Evolutionary conservation across 1,140 invertebrate genomes (phyloP).

Genomic region (Caenorhabditis remanei): DNA sequence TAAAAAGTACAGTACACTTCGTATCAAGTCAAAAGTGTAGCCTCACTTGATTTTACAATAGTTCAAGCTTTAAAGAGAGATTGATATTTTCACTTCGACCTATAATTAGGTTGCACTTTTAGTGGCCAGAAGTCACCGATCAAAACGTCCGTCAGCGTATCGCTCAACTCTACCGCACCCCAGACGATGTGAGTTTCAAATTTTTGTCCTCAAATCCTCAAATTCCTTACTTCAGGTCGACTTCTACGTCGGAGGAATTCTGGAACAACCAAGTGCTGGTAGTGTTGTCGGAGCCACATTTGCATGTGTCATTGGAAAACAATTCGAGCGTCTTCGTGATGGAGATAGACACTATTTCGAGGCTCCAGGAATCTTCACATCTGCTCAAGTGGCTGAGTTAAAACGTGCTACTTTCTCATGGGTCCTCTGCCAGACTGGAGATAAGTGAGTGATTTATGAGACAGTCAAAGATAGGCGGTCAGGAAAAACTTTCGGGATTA

Average conservation of each 20-base stretch:
- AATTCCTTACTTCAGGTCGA: constrained; percentile 81
- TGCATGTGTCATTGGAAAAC: constrained; percentile 92
- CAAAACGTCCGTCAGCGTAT: constrained; percentile 56
- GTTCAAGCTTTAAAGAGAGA: no score
- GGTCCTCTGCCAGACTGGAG: constrained; percentile 86
- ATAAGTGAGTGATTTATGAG: constrained; percentile 79
- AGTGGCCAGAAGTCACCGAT: constrained; percentile 65
- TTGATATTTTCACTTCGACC: no score
- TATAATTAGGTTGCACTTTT: background rate
- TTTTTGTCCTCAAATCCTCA: background rate
- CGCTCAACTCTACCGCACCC: constrained; percentile 71
- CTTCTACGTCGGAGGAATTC: constrained; percentile 86
- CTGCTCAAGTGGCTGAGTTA: constrained; percentile 84
- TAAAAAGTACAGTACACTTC: no score
- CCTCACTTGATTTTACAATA: no score
- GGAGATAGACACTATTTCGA: constrained; percentile 90
- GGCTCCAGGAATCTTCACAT: constrained; percentile 87
- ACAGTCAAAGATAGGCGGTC: no score
- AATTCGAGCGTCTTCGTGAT: constrained; percentile 87
- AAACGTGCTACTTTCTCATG: constrained; percentile 83
- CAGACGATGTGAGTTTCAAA: constrained; percentile 81
- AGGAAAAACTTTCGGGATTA: no score
- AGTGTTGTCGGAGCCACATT: constrained; percentile 93
- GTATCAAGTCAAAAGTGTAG: no score
- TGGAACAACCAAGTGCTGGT: constrained; percentile 84